These are phyloP conservation scores for Allacma fusca DNA, from an alignment of 2,888 invertebrate genomes.

Conservation along the genomic window DNA sequence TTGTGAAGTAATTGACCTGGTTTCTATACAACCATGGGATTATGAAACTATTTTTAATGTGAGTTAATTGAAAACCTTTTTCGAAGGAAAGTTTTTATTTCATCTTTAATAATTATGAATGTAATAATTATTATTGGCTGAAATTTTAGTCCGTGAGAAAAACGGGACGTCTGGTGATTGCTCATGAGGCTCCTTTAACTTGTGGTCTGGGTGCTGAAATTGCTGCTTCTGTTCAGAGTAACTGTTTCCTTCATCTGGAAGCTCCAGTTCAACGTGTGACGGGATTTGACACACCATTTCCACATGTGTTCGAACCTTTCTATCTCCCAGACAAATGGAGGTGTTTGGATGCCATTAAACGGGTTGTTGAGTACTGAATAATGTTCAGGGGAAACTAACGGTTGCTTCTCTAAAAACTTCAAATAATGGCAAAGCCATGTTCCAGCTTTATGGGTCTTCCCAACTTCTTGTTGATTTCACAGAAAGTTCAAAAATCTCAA, in stretches of 20 bases:
- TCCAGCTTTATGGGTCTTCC: too few species aligned
- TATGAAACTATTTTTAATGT: constrained; percentile 87
- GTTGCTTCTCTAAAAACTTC: too few species aligned
- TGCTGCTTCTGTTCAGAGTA: constrained; percentile 88
- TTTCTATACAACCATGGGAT: constrained; percentile 97
- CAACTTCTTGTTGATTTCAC: too few species aligned
- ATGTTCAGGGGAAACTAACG: too few species aligned
- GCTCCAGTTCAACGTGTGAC: constrained; percentile 89
- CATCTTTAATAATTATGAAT: too few species aligned
- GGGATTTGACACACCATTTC: constrained; percentile 98
- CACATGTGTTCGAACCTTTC: constrained; percentile 94
- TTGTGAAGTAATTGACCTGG: constrained; percentile 96
- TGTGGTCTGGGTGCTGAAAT: constrained; percentile 96
- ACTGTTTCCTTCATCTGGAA: constrained; percentile 94
- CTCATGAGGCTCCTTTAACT: constrained; percentile 97
- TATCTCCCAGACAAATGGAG: constrained; percentile 95
- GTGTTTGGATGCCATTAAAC: constrained; percentile 78
- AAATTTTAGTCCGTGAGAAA: constrained; percentile 88
- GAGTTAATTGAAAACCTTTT: constrained; percentile 62
- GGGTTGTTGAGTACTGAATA: constrained; percentile 54
- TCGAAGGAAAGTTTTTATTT: too few species aligned
- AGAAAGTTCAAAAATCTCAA: too few species aligned
- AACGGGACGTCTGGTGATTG: constrained; percentile 87
- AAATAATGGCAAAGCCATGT: too few species aligned
- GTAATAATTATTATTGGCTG: too few species aligned